A percentile compares a stretch with the other conserved stretches of the same genome.
Conservation (phyloP, 2,113 vertebrate species). For the Takifugu flavidus region DNA sequence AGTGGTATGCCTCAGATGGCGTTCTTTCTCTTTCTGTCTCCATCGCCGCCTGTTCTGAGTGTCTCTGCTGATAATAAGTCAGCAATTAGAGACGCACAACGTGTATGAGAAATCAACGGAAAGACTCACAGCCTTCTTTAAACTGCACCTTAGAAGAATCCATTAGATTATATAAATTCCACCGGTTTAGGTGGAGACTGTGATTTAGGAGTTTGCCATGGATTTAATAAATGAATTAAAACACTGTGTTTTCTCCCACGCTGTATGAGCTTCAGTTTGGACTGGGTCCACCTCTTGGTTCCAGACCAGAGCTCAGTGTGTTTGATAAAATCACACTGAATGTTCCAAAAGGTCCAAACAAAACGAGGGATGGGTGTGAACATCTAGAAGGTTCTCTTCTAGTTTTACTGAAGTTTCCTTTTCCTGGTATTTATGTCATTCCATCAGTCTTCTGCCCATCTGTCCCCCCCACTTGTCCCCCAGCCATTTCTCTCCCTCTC, state of each 20-base stretch:
- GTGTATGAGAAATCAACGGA: too few relatives aligned
- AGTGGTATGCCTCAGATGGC: constrained; percentile 17
- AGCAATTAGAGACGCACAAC: neutral
- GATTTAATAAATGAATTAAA: too few relatives aligned
- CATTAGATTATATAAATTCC: neutral
- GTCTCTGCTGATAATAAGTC: constrained; percentile 44
- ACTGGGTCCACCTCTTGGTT: too few relatives aligned
- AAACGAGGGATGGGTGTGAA: neutral
- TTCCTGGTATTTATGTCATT: neutral
- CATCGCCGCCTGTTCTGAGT: neutral
- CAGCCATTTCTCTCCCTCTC: too few relatives aligned
- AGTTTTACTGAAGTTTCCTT: neutral
- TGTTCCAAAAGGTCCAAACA: neutral
- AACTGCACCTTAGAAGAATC: neutral
- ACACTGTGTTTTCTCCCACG: too few relatives aligned
- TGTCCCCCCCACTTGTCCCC: too few relatives aligned
- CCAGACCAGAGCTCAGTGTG: too few relatives aligned
- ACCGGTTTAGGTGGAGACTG: too few relatives aligned
- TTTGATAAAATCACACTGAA: too few relatives aligned
- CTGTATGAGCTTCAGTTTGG: too few relatives aligned
- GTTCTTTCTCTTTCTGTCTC: constrained; percentile 19
- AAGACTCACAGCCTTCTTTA: neutral
- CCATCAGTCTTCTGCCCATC: too few relatives aligned
- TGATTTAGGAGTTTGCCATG: too few relatives aligned
- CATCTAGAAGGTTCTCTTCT: neutral